These are phyloP conservation scores for Lithophane socia DNA, from an alignment of 2,888 invertebrate species.

Conservation along the genomic window DNA sequence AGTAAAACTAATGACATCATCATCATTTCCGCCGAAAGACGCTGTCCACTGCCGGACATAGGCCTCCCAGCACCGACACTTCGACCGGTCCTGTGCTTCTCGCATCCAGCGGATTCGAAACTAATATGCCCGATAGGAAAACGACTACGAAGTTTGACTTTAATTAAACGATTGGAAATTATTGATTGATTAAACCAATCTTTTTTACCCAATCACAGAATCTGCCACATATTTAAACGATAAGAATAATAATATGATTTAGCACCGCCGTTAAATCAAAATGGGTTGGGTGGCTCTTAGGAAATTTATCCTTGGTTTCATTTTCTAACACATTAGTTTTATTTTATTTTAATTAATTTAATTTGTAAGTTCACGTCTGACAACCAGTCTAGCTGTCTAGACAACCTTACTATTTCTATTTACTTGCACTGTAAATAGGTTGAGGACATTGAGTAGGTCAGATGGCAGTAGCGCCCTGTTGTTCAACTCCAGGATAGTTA, in stretches of 20 bases:
- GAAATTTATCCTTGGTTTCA: not conserved
- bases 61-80: not conserved
- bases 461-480: not conserved
- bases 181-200: conserved; percentile 2
- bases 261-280: not conserved
- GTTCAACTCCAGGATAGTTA: not conserved
- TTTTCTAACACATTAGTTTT: no score
- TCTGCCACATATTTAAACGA: not conserved
- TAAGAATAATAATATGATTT: not conserved
- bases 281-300: not conserved
- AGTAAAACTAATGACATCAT: no score
- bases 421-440: not conserved
- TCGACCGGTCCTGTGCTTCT: not conserved
- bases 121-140: not conserved
- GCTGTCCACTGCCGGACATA: not conserved
- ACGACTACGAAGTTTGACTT: not conserved
- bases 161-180: not conserved
- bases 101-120: not conserved
- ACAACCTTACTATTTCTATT: not conserved
- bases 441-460: not conserved
- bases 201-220: no score
- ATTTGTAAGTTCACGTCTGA: not conserved
- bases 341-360: no score
- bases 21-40: not conserved
- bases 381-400: conserved; percentile 4